Conservation (phyloP, 1,140 invertebrate genomes). For the Parasteatoda tepidariorum region DNA sequence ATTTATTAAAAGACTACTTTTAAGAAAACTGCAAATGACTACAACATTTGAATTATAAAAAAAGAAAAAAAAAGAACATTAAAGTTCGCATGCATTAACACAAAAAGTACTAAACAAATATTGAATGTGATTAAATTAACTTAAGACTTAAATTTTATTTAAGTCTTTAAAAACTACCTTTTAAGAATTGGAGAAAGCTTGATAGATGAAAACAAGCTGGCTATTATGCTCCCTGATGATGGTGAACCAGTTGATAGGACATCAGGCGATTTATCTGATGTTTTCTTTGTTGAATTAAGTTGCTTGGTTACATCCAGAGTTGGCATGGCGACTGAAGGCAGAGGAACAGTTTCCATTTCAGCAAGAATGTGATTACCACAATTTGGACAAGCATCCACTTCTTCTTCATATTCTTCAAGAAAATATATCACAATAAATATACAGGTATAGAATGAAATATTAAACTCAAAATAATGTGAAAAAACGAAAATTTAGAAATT, state of each 20-base stretch:
- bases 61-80: no score
- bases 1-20: no score
- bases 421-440: neutral
- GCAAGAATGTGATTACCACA: constrained; percentile 45
- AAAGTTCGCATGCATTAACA: no score
- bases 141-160: no score
- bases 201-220: constrained; percentile 23
- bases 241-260: constrained; percentile 3
- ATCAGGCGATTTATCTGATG: neutral
- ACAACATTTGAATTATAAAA: no score
- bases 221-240: constrained; percentile 17
- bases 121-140: no score
- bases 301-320: neutral
- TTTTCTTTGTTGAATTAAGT: neutral
- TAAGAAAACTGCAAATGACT: no score
- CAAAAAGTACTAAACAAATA: no score
- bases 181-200: constrained; percentile 38
- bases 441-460: neutral
- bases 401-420: constrained; percentile 4
- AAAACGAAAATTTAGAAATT: neutral
- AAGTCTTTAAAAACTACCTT: neutral
- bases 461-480: neutral
- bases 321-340: constrained; percentile 10
- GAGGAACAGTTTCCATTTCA: constrained; percentile 29
- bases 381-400: constrained; percentile 46